Percentiles rank a stretch among this genome's conserved stretches.
phyloP scores from a whole-genome alignment of 1,140 invertebrate genomes.

The Bombyx mandarina region DNA sequence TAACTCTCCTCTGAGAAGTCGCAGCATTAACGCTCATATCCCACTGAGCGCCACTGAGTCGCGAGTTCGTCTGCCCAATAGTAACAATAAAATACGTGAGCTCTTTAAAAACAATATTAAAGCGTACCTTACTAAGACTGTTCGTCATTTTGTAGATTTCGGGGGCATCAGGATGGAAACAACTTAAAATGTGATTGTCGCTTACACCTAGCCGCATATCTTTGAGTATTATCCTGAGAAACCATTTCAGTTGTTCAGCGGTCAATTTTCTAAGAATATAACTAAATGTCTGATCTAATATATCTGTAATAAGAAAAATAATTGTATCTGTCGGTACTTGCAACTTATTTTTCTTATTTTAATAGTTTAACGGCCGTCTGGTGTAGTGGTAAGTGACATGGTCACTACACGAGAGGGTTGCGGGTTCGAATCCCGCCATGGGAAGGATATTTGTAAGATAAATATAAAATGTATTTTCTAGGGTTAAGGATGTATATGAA shows the following conservation, averaged over 20 bases:
- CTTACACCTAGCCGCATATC: constrained; percentile 82
- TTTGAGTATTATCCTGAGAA: constrained; percentile 90
- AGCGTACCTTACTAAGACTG: constrained; percentile 74
- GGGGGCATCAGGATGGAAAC: constrained; percentile 85
- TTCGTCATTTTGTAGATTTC: constrained; percentile 75
- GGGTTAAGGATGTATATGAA: too few species aligned
- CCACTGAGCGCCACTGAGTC: too few species aligned
- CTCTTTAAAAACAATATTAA: neutral
- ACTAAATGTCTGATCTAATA: constrained; percentile 39
- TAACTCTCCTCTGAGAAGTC: too few species aligned
- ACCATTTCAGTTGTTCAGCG: constrained; percentile 89
- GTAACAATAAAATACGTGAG: too few species aligned
- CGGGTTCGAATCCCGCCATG: too few species aligned
- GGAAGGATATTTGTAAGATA: too few species aligned
- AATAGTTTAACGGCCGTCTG: neutral
- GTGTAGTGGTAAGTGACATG: too few species aligned
- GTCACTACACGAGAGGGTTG: too few species aligned
- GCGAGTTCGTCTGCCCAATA: too few species aligned
- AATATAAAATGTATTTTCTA: too few species aligned
- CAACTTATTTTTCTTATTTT: neutral
- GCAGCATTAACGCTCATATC: too few species aligned
- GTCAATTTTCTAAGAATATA: constrained; percentile 61
- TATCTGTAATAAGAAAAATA: constrained; percentile 24
- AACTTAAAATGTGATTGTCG: constrained; percentile 77
- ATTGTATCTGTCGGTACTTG: neutral